These are phyloP conservation scores for Hipparchia semele DNA, from an alignment of 2,888 invertebrate genomes.

Conservation along the genomic window DNA sequence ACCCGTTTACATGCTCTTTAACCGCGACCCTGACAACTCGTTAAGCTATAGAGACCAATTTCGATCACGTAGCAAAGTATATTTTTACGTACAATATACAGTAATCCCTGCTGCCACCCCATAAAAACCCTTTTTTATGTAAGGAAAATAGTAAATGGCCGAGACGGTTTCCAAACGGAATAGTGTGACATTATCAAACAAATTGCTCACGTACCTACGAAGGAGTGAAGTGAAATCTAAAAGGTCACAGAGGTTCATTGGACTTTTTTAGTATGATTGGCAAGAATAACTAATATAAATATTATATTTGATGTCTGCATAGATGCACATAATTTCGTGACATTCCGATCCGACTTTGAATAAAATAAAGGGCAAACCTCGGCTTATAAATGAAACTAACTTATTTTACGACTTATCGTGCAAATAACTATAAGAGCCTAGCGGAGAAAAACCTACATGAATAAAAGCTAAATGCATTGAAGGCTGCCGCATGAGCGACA, in stretches of 20 bases:
- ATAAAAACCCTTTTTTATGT: constrained; percentile 47
- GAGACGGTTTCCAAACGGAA: constrained; percentile 3
- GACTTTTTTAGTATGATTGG: background rate
- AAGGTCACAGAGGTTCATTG: background rate
- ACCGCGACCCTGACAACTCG: constrained; percentile 48
- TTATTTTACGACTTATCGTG: too few relatives aligned
- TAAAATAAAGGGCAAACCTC: too few relatives aligned
- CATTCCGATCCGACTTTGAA: too few relatives aligned
- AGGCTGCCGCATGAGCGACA: too few relatives aligned
- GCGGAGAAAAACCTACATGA: background rate
- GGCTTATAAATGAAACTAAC: too few relatives aligned
- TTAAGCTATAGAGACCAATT: constrained; percentile 58
- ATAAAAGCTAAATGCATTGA: too few relatives aligned
- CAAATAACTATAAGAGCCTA: background rate
- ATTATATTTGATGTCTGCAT: too few relatives aligned
- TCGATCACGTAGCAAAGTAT: constrained; percentile 50
- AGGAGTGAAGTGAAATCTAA: background rate
- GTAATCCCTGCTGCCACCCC: constrained; percentile 51
- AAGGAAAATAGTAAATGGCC: constrained; percentile 10
- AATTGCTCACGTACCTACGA: constrained; percentile 3
- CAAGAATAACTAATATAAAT: too few relatives aligned
- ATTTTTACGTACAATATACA: constrained; percentile 41
- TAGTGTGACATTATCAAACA: background rate
- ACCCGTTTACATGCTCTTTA: constrained; percentile 43
- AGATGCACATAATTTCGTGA: too few relatives aligned